These are phyloP conservation scores for Caenorhabditis zanzibari DNA, from an alignment of 2,888 invertebrate species.

Conservation along the genomic window DNA sequence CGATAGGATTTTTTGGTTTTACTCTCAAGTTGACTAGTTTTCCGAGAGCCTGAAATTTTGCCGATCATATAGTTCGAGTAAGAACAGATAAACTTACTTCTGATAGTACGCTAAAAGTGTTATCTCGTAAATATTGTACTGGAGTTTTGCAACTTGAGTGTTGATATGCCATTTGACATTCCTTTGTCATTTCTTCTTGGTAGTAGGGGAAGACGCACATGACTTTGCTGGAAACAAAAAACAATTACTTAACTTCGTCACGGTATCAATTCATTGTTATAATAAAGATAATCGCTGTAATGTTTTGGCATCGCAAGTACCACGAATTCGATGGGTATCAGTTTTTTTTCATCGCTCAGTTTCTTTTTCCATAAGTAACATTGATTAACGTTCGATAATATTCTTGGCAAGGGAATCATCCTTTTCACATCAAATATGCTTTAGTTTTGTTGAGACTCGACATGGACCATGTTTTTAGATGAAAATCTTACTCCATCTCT, in stretches of 20 bases:
- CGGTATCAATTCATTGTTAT: no score
- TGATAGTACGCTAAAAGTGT: neutral
- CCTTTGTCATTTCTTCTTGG: neutral
- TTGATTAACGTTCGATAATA: no score
- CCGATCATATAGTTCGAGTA: neutral
- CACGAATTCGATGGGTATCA: no score
- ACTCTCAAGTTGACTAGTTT: constrained; percentile 36
- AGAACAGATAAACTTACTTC: neutral
- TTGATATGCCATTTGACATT: neutral
- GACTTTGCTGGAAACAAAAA: constrained; percentile 9
- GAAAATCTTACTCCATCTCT: neutral
- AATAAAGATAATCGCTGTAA: no score
- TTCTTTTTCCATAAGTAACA: no score
- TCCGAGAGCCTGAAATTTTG: constrained; percentile 19
- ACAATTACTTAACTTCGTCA: no score
- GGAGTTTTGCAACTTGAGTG: neutral
- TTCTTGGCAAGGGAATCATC: no score
- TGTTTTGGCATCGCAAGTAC: no score
- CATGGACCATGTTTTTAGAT: no score
- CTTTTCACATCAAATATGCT: no score
- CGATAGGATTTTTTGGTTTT: constrained; percentile 37
- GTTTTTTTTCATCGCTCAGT: no score
- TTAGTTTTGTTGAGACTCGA: no score
- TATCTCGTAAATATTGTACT: constrained; percentile 2
- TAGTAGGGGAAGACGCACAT: neutral